Base-by-base conservation (phyloP, 2,888 invertebrate genomes). In the Erebia ligea region DNA sequence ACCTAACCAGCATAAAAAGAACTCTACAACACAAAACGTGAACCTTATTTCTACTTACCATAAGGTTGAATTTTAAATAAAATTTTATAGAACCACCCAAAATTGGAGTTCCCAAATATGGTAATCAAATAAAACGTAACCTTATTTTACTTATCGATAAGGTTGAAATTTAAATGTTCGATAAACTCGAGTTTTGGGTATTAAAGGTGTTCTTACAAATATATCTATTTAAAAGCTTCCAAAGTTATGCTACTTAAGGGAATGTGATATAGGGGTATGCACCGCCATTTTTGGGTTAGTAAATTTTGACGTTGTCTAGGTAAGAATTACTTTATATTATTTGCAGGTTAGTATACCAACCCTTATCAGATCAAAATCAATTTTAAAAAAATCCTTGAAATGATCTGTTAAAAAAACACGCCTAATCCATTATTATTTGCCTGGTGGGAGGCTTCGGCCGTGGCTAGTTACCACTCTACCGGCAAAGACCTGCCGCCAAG, bases 211-310 rank as follows among this genome's bases (percentile, higher is more conserved):
- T 63, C 62, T 48, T 69, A 56, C 56, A 56, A 69, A 56, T 56
- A 63, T 63, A 62, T 54, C 54, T 54, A 54, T 62, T 67, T 70
- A 61, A 70, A 67, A 67, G 70, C 70, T 57, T 58, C 54, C 57
- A 40, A 67, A 70, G 57, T 67, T 67, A 70, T 70, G 70, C 57
- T 57, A 67, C 67, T 67, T 67, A 61, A 58, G 67, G 57, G 67
- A 67, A 63, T 34, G 57, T 69, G 34, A 48, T 68, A 62, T 56
- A 56, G 52, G 19, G 19, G 19, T 4, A 34, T 42, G 17, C 17
- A 11, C 52, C 40, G 1, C 42, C 21, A 21, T 45, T 40, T 57
- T 68, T 34, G n/a, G 15, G 48, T 64, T 58, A 58, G 58, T 69
- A 69, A 63, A 69, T 63, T 63, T 69, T 21, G 56, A 45, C 40